A percentile compares a stretch with the other conserved stretches of the same genome.
phyloP scores from a whole-genome alignment of 64 coral and sea anemone genomes.

The Hydrozoanthus tunicans region DNA sequence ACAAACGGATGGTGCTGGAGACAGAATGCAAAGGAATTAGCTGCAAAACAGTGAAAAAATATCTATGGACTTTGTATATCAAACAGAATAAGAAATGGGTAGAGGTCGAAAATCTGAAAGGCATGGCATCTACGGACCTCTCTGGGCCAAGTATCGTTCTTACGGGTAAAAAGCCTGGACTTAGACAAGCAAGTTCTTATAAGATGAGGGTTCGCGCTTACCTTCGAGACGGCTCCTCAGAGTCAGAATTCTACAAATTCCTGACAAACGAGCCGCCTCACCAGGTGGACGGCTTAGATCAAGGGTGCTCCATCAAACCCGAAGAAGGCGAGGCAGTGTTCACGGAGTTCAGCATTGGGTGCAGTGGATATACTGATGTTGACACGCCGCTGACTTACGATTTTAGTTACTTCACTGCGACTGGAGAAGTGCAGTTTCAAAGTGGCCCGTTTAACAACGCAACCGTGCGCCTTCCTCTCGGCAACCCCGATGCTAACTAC shows the following conservation, averaged over 20 bases:
- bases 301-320: constrained; percentile 36
- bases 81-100: constrained; percentile 44
- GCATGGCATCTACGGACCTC: constrained; percentile 67
- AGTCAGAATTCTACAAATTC: constrained; percentile 57
- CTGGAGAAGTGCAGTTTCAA: constrained; percentile 69
- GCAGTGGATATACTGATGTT: constrained; percentile 52
- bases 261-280: constrained; percentile 72
- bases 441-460: constrained; percentile 30
- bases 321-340: constrained; percentile 62
- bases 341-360: constrained; percentile 65
- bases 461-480: constrained; percentile 70
- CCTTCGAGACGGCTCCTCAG: constrained; percentile 27
- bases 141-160: constrained; percentile 66
- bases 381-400: constrained; percentile 72
- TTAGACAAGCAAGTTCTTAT: constrained; percentile 6
- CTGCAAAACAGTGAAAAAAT: constrained; percentile 54
- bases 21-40: constrained; percentile 68
- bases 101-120: constrained; percentile 14
- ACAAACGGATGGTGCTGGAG: constrained; percentile 69
- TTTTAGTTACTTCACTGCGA: constrained; percentile 75
- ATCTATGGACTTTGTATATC: constrained; percentile 76
- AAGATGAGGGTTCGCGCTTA: constrained; percentile 25
- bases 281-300: neutral
- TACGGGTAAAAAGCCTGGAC: constrained; percentile 29
- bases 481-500: constrained; percentile 52